Evolutionary conservation across 2,888 invertebrate species (phyloP).

Genomic region (Caenorhabditis macrosperma): DNA sequence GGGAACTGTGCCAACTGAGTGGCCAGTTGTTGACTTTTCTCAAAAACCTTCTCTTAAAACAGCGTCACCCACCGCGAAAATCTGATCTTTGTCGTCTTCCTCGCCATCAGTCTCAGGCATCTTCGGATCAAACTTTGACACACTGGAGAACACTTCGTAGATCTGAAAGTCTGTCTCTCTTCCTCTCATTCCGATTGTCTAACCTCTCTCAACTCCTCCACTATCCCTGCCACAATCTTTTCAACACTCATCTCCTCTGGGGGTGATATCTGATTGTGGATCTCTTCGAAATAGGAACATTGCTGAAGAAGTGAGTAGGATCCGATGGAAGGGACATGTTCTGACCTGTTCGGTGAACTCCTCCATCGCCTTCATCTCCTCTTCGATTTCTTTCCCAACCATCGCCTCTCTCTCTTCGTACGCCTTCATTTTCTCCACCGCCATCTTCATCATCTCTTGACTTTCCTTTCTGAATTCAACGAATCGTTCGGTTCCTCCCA

Average conservation of each 20-base stretch:
- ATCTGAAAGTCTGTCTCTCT: conserved; percentile 16
- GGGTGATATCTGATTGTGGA: conserved; percentile 50
- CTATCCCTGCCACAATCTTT: conserved; percentile 34
- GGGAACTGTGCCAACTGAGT: too few species aligned
- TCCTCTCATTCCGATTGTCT: too few species aligned
- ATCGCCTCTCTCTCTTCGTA: conserved; percentile 23
- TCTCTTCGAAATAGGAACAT: conserved; percentile 47
- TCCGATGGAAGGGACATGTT: background rate
- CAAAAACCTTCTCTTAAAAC: too few species aligned
- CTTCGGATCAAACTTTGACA: conserved; percentile 38
- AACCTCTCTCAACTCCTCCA: conserved; percentile 37
- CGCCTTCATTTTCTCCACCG: conserved; percentile 19
- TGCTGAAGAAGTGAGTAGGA: conserved; percentile 11
- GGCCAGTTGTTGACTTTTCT: too few species aligned
- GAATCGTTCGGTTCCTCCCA: background rate
- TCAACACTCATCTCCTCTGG: conserved; percentile 51
- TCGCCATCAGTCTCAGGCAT: conserved; percentile 31
- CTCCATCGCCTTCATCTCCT: conserved; percentile 27
- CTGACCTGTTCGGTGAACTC: conserved; percentile 33
- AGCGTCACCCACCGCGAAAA: conserved; percentile 45
- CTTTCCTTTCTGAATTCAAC: conserved; percentile 39
- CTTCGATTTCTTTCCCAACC: conserved; percentile 28
- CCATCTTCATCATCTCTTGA: conserved; percentile 25
- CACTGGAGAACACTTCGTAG: conserved; percentile 28
- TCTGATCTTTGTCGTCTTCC: conserved; percentile 29